Evolutionary conservation across 2,113 vertebrate species (phyloP), one percentile per base, ranked within the genome.

Genomic region (Stercorarius parasiticus): DNA sequence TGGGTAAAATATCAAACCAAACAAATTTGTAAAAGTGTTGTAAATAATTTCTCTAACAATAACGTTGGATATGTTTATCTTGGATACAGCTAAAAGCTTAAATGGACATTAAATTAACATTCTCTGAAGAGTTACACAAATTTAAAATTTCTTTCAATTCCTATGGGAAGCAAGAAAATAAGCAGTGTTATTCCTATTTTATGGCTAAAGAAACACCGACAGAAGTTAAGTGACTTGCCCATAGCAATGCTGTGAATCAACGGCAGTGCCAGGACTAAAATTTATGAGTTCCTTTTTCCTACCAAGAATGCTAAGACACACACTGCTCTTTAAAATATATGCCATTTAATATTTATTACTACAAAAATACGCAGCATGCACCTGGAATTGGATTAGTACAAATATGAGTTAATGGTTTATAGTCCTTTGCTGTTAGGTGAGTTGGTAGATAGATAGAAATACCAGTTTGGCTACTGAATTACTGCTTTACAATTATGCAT

Each of bases 301-400:
- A 84, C 67, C 76, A 82, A 91, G 83, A 93, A 96, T 76, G 22
- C 93, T 95, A 89, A 88, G 73, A 87, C 64, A 94, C 76, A 92
- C 55, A 90, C 5, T 59, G 65, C 23, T 93, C 34, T 87, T 95
- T 93, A 93, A 95, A 88, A 95, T 67, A 96, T 20, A 79, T 65
- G 64, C 40, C 82, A 82, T 90, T 93, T 92, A 82, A 84, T 90
- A 92, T 89, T 95, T 97, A 95, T 90, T 92, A 65, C 92, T 93
- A 76, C 6, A 86, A 91, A 97, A 96, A 95, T 84, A 95, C 52
- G 61, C 53, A 69, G 25, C 32, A 29, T 85, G 81, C 93, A 97
- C 95, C 89, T 97, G 95, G 93, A 97, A 96, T 87, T 82, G 91
- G 91, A 94, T 96, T 93, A 95, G 58, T 59, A 82, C 29, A 94